A percentile compares a stretch with the other conserved stretches of the same genome.
Evolutionary conservation across 2,888 invertebrate species (phyloP).

Genomic region (Epicampocera succincta): DNA sequence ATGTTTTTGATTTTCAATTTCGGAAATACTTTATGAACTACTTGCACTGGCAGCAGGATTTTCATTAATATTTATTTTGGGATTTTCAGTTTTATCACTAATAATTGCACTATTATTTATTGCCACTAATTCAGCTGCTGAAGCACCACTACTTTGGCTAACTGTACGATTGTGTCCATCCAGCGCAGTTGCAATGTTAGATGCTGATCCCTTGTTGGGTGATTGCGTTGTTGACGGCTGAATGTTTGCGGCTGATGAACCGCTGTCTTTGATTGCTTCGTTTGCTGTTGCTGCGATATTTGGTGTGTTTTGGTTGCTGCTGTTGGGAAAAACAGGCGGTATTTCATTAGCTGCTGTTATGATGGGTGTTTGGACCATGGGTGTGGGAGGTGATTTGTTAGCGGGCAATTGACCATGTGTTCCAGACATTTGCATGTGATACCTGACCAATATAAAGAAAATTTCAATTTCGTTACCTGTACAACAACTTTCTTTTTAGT

Average conservation of each 20-base stretch:
- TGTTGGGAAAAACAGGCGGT: slow-evolving; percentile 79
- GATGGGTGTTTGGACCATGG: slow-evolving; percentile 87
- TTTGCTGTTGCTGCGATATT: slow-evolving; percentile 76
- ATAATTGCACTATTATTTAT: slow-evolving; percentile 69
- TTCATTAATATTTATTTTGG: slow-evolving; percentile 49
- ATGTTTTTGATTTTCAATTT: not conserved
- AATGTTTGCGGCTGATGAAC: not conserved
- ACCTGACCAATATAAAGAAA: slow-evolving; percentile 80
- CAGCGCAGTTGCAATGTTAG: slow-evolving; percentile 77
- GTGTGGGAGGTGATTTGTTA: slow-evolving; percentile 86
- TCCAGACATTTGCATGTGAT: slow-evolving; percentile 90
- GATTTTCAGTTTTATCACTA: slow-evolving; percentile 73
- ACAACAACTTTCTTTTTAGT: too few relatives aligned
- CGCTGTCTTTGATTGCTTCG: slow-evolving; percentile 69
- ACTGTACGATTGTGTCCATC: slow-evolving; percentile 85
- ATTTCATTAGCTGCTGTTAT: slow-evolving; percentile 77
- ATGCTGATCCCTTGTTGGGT: slow-evolving; percentile 75
- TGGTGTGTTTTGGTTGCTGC: slow-evolving; percentile 27
- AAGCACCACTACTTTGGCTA: slow-evolving; percentile 83
- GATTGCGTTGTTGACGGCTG: not conserved
- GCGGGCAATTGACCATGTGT: slow-evolving; percentile 84
- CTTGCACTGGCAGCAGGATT: slow-evolving; percentile 46
- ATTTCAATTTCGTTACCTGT: not conserved
- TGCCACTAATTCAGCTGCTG: slow-evolving; percentile 77
- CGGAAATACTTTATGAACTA: slow-evolving; percentile 57